Evolutionary conservation across 2,797 vertebrate genomes (phyloP).

Genomic region (Etheostoma perlongum): DNA sequence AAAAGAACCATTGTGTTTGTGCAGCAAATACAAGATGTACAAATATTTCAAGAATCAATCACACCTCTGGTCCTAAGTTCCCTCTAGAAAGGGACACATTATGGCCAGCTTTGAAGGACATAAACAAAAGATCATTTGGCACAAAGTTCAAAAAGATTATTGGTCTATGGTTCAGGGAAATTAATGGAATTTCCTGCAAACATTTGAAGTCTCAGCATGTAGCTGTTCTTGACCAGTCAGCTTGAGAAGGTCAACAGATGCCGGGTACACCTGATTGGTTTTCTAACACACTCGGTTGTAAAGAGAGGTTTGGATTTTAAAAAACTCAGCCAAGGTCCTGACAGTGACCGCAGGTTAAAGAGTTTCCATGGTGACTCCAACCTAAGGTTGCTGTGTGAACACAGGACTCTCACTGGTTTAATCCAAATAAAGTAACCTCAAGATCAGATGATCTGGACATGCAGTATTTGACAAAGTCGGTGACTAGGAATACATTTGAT

Average conservation of each 20-base stretch:
- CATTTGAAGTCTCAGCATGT: conserved; percentile 43
- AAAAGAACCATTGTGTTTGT: conserved; percentile 6
- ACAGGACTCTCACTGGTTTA: conserved; percentile 5
- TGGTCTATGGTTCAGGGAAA: conserved; percentile 37
- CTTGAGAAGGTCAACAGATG: conserved; percentile 56
- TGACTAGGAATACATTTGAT: background rate
- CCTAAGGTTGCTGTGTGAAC: background rate
- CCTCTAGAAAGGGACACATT: background rate
- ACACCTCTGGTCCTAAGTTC: background rate
- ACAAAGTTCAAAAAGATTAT: conserved; percentile 14
- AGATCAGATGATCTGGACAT: background rate
- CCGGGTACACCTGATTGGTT: conserved; percentile 44
- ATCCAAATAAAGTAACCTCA: background rate
- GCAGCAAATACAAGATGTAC: background rate
- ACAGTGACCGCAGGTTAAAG: conserved; percentile 47
- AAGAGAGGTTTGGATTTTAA: conserved; percentile 48
- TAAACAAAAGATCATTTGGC: background rate
- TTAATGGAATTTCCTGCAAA: conserved; percentile 38
- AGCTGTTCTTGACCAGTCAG: conserved; percentile 48
- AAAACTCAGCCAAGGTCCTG: conserved; percentile 61
- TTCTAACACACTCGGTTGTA: conserved; percentile 56
- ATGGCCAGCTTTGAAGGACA: background rate
- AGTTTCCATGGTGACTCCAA: conserved; percentile 31
- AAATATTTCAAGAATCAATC: background rate
- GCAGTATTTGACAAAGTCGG: background rate